Evolutionary conservation across 1,140 invertebrate genomes (phyloP), one percentile per base, ranked within the genome.

Genomic region (Copidosoma floridanum): DNA sequence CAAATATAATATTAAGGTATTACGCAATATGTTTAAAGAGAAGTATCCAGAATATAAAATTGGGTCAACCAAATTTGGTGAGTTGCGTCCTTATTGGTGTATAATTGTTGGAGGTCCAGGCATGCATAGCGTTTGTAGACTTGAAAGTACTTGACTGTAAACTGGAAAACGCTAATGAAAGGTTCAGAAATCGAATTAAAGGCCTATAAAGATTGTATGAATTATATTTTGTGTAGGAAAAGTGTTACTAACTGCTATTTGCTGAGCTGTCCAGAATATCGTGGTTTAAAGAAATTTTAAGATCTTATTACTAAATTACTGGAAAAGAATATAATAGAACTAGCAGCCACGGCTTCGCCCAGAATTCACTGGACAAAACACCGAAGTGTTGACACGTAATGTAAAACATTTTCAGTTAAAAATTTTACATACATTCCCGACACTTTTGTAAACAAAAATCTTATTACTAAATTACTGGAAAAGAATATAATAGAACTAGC

Each of bases 11-110:
- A 21, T 46, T 21, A 46, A 46, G n/a, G n/a, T 4, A 23, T 21
- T 46, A 46, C 20, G 24, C 18, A 46, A 23, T 10, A 4, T 5
- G 24, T 46, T 46, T 23, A 46, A 46, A 23, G 23, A 46, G 24
- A 23, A 44, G n/a, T 44, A 21, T 46, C 20, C 43, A 7, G 4
- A 46, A 21, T 21, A 23, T 46, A 6, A 5, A 12, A 46, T 46
- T 46, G 43, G n/a, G 5, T 21, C 24, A 4, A 7, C 43, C 23
- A 66, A 64, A 61, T 66, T 66, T 50, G 40, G 53, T 40, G 62
- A 64, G 27, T 23, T 66, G 14, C 56, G 57, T 50, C 59, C 63
- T 16, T 62, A 65, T 50, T 46, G 62, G 32, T 65, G 63, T 46
- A 53, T 67, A 1, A 29, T 59, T 14, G 63, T 55, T 58, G 63